These are phyloP conservation scores for Macrostomum cliftonense DNA, from an alignment of 2,888 invertebrate genomes.

Conservation along the genomic window DNA sequence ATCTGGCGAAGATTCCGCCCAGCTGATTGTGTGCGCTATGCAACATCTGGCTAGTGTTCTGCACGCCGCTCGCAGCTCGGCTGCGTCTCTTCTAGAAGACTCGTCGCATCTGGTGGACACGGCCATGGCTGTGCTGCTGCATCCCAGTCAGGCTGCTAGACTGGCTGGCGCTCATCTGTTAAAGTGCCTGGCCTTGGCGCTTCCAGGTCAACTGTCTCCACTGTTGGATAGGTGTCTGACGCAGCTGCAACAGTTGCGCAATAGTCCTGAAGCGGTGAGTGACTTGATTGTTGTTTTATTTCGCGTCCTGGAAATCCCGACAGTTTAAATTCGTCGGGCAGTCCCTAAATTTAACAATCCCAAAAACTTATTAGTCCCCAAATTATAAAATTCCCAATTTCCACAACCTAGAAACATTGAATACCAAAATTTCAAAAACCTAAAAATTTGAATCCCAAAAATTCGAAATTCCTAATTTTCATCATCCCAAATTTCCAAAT, in stretches of 20 bases:
- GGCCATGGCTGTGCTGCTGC: conserved; percentile 64
- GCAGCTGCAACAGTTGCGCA: conserved; percentile 46
- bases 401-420: too few species aligned
- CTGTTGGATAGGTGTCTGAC: conserved; percentile 53
- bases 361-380: too few species aligned
- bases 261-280: conserved; percentile 52
- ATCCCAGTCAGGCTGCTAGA: conserved; percentile 78
- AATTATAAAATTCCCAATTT: too few species aligned
- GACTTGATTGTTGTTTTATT: too few species aligned
- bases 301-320: too few species aligned
- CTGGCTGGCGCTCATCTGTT: conserved; percentile 84
- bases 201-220: conserved; percentile 80
- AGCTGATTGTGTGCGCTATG: conserved; percentile 2
- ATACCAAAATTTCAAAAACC: too few species aligned
- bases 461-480: too few species aligned
- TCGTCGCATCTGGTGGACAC: conserved; percentile 46
- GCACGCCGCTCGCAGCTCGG: neutral
- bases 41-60: neutral
- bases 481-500: too few species aligned
- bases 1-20: too few species aligned
- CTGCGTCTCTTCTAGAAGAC: conserved; percentile 5
- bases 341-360: too few species aligned
- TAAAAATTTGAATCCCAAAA: too few species aligned
- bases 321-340: too few species aligned
- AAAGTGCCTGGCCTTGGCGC: conserved; percentile 71